Conservation (phyloP, 2,888 invertebrate species). For the Helleia helle region DNA sequence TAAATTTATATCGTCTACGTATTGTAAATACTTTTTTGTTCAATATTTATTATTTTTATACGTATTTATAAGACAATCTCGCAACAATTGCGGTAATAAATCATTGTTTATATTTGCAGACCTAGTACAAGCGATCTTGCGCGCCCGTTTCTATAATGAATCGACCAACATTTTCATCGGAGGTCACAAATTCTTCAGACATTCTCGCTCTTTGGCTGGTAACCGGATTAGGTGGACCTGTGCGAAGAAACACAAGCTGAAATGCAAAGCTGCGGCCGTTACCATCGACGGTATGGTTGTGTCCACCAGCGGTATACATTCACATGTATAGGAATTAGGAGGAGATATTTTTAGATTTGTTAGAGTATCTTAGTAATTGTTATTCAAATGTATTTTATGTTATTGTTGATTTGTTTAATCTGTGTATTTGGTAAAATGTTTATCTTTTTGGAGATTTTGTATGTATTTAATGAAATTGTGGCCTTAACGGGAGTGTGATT, state of each 20-base stretch:
- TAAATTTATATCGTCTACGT: too few relatives aligned
- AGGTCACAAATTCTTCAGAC: slow-evolving; percentile 57
- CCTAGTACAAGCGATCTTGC: slow-evolving; percentile 43
- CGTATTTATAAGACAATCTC: too few relatives aligned
- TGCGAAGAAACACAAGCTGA: slow-evolving; percentile 55
- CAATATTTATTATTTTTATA: too few relatives aligned
- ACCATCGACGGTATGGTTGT: slow-evolving; percentile 53
- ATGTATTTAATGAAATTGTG: not conserved
- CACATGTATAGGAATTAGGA: slow-evolving; percentile 27
- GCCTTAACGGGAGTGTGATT: not conserved
- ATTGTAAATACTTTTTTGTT: too few relatives aligned
- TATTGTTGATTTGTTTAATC: not conserved
- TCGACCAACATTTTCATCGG: slow-evolving; percentile 51
- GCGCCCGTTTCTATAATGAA: slow-evolving; percentile 40
- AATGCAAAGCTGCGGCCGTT: slow-evolving; percentile 56
- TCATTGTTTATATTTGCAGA: slow-evolving; percentile 23
- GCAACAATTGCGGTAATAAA: too few relatives aligned
- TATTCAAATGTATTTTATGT: not conserved
- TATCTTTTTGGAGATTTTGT: not conserved
- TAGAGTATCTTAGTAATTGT: not conserved
- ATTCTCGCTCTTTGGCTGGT: slow-evolving; percentile 52
- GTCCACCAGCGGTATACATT: slow-evolving; percentile 48
- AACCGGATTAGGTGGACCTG: slow-evolving; percentile 61
- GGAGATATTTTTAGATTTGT: not conserved
- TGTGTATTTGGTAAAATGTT: not conserved